phyloP scores from a whole-genome alignment of 2,888 invertebrate species.

The Keiferia lycopersicella region DNA sequence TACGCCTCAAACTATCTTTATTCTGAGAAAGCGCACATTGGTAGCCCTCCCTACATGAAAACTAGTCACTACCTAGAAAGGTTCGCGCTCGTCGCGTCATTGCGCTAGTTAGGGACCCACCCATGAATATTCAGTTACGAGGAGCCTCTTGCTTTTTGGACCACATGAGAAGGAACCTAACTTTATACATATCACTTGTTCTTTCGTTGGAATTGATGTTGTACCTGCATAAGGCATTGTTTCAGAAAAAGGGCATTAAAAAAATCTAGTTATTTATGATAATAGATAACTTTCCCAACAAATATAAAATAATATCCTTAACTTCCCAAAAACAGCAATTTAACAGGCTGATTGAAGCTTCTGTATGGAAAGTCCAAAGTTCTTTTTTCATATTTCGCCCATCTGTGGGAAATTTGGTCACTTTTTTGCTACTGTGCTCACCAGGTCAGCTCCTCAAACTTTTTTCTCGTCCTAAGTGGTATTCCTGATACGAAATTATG shows the following conservation, averaged over 20 bases:
- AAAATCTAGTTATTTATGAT: too few species aligned
- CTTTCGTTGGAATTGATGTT: not conserved
- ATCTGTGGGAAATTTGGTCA: too few species aligned
- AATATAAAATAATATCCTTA: too few species aligned
- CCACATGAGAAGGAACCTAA: not conserved
- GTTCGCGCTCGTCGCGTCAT: not conserved
- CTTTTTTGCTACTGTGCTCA: too few species aligned
- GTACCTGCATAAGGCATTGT: too few species aligned
- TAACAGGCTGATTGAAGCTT: not conserved
- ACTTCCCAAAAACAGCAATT: not conserved
- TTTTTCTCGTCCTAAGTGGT: not conserved
- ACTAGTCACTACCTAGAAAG: not conserved
- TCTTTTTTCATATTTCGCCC: too few species aligned
- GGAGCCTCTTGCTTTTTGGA: not conserved
- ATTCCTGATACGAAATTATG: not conserved
- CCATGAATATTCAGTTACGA: constrained; percentile 15
- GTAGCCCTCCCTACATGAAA: not conserved
- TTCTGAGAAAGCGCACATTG: not conserved
- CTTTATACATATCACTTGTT: not conserved
- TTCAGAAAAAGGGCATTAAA: too few species aligned
- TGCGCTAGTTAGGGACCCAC: constrained; percentile 5
- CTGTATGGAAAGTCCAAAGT: not conserved
- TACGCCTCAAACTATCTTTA: too few species aligned
- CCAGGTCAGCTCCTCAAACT: not conserved
- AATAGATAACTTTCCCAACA: too few species aligned